Percentiles rank a stretch among this genome's conserved stretches.
Conservation (phyloP, 2,888 invertebrate genomes). For the Mythimna vitellina region DNA sequence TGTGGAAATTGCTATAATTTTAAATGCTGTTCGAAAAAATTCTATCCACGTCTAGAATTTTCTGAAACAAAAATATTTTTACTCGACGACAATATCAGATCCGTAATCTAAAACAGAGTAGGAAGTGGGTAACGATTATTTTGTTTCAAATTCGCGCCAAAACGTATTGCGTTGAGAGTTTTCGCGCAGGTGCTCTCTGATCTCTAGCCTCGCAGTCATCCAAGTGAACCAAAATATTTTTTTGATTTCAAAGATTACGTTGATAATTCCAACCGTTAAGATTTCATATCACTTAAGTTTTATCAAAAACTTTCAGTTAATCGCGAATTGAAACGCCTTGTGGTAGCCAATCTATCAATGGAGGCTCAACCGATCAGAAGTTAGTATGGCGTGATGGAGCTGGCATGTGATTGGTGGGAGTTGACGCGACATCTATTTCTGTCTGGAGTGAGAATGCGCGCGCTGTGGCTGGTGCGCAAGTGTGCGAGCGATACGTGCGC, state of each 20-base stretch:
- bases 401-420: slow-evolving; percentile 77
- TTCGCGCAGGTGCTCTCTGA: slow-evolving; percentile 62
- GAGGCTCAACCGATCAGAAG: slow-evolving; percentile 81
- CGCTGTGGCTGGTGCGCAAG: slow-evolving; percentile 73
- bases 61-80: slow-evolving; percentile 11
- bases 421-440: slow-evolving; percentile 88
- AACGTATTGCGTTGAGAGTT: slow-evolving; percentile 68
- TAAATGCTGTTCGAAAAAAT: slow-evolving; percentile 1
- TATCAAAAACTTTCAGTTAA: slow-evolving; percentile 89
- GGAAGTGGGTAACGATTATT: slow-evolving; percentile 56
- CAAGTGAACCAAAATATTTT: slow-evolving; percentile 41
- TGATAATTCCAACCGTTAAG: slow-evolving; percentile 77
- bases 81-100: slow-evolving; percentile 3
- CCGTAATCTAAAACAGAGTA: slow-evolving; percentile 19
- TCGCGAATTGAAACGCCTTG: slow-evolving; percentile 86
- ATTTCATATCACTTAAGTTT: slow-evolving; percentile 86
- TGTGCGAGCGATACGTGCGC: slow-evolving; percentile 74
- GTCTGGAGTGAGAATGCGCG: slow-evolving; percentile 82
- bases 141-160: slow-evolving; percentile 74
- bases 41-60: slow-evolving; percentile 18
- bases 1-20: slow-evolving; percentile 31
- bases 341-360: slow-evolving; percentile 86
- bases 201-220: slow-evolving; percentile 22
- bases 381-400: slow-evolving; percentile 79
- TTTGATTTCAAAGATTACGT: slow-evolving; percentile 70